Evolutionary conservation across 2,797 vertebrate species (phyloP).

Genomic region (Acipenser oxyrinchus): DNA sequence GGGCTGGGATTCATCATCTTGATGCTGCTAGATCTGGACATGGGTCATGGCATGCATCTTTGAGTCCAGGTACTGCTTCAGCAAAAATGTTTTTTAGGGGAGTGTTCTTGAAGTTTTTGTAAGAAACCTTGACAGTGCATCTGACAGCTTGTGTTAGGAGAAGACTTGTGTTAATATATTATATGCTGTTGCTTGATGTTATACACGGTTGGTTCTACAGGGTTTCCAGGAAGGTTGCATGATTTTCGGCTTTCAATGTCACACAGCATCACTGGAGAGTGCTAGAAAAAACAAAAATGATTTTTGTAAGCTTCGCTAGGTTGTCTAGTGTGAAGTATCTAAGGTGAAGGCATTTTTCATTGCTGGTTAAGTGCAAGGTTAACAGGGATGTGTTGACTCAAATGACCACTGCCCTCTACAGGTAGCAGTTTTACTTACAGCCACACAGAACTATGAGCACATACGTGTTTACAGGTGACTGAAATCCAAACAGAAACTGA

Average conservation of each 20-base stretch:
- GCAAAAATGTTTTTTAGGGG: too few species aligned
- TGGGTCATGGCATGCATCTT: too few species aligned
- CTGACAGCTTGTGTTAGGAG: conserved; percentile 35
- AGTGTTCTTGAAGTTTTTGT: conserved; percentile 25
- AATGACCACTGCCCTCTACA: conserved; percentile 47
- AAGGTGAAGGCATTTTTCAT: conserved; percentile 18
- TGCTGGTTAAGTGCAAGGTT: conserved; percentile 11
- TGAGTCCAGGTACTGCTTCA: too few species aligned
- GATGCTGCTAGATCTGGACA: too few species aligned
- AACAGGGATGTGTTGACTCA: conserved; percentile 22
- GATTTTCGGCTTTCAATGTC: conserved; percentile 20
- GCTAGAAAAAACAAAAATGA: conserved; percentile 33
- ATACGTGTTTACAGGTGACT: too few species aligned
- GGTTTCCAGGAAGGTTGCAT: conserved; percentile 21
- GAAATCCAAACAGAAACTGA: too few species aligned
- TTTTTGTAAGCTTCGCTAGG: conserved; percentile 23
- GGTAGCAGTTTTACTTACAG: conserved; percentile 26
- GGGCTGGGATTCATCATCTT: too few species aligned
- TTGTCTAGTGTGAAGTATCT: conserved; percentile 21
- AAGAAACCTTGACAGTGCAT: conserved; percentile 21
- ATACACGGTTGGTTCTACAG: conserved; percentile 29
- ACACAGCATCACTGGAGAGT: conserved; percentile 34
- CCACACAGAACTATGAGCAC: background rate
- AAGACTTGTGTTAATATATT: conserved; percentile 33
- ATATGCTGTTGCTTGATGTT: conserved; percentile 24